Base-by-base conservation (phyloP, 2,113 vertebrate species). In the Sinocyclocheilus rhinocerous region DNA sequence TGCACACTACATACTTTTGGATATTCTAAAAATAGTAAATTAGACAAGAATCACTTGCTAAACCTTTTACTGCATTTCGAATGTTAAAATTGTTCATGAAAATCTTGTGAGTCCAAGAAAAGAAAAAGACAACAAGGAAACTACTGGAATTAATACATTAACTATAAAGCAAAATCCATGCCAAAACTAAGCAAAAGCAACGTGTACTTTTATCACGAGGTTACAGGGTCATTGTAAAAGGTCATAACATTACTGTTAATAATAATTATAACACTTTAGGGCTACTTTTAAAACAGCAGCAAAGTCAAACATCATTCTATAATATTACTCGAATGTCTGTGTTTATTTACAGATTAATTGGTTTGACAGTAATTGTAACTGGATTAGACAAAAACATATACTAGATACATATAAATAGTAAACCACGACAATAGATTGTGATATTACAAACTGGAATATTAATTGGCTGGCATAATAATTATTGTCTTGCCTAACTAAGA, bases 191-290 rank as follows among this genome's bases (percentile, higher is more conserved):
- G 57, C 24, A 24, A 24, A 39, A 13, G 22, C n/a, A 1, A 15
- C 1, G 22, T 80, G 57, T 42, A 80, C 77, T 42, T 80, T 61
- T 12, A 24, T 61, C 57, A 63, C 33, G 42, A 63, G 20, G 22
- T 63, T 42, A 45, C 36, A 63, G 33, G 55, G 77, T 80, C 57
- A 80, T 42, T 12, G 57, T 61, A 63, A 80, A 33, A 63, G 20
- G 55, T 22, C 22, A 16, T 6, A 42, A 10, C 22, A 63, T 5
- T 80, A 7, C 12, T 8, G 24, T 24, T 39, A 0, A 20, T 9
- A 78, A 22, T 36, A 57, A 78, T 1, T 11, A 0, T n/a, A 78
- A 63, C 57, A 80, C 76, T 79, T 10, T 26, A 55, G 4, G 16
- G 5, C 9, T 39, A 42, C 18, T 61, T 22, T 13, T 20, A 80